Base-by-base conservation (phyloP, 2,888 invertebrate genomes). In the Nomada hirtipes region DNA sequence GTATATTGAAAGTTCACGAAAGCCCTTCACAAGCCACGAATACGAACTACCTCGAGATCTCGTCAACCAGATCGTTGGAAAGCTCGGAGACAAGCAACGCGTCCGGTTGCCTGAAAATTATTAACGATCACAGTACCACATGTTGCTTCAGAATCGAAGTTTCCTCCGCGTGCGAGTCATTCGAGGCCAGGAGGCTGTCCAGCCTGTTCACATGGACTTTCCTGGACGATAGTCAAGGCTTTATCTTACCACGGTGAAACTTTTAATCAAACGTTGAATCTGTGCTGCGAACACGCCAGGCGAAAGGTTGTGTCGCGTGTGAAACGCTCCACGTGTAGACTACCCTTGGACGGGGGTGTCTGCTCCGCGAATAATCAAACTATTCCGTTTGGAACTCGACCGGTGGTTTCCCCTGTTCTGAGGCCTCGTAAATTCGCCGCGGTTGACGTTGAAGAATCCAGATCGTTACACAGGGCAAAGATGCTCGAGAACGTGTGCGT, bases 141-240 rank as follows among this genome's bases (percentile, higher is more conserved):
- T 79, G 79, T 77, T 79, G 78, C 79, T 79, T 78, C 71, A 79
- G 79, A 71, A 72, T 67, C 60, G 65, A 2, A 67, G 65, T 50
- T 74, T 55, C 26, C 47, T 42, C 71, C 50, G 52, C 20, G 18
- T n/a, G 52, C 26, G 36, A 68, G 72, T 36, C 42, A 23, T 42
- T 20, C 26, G 44, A 52, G 64, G 13, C n/a, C 70, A 23, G n/a
- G 29, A 44, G 57, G 26, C n/a, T 26, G n/a, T 9, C 20, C 42
- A 42, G 20, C n/a, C 26, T 15, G 18, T 47, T 29, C 60, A 9
- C 11, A 47, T 47, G 73, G 53, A 65, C 36, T 47, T 69, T 15
- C 0, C 13, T 7, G 42, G n/a, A 20, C 55, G 29, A 23, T 50
- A 69, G 13, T 11, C 36, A 42, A 55, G 42, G 11, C 53, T 11